phyloP scores from a whole-genome alignment of 2,888 invertebrate genomes.

The Hermodice carunculata region DNA sequence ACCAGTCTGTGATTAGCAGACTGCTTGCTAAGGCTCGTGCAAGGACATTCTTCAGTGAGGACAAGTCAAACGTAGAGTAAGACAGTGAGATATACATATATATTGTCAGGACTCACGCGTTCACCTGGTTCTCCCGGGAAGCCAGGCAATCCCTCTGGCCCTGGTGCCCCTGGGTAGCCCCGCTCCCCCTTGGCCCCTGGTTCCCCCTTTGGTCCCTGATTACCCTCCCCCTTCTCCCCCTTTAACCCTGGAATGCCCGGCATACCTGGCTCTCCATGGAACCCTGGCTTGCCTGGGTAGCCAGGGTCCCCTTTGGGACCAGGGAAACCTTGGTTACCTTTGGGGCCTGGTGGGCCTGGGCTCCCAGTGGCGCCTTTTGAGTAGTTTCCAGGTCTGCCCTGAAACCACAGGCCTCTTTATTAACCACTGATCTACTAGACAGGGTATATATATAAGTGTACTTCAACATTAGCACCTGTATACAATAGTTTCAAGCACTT shows the following conservation, averaged over 20 bases:
- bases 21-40: too few species aligned
- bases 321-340: conserved; percentile 32
- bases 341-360: conserved; percentile 30
- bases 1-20: too few species aligned
- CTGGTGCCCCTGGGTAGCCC: conserved; percentile 9
- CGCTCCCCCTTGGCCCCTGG: conserved; percentile 74
- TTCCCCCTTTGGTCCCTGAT: conserved; percentile 87
- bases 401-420: conserved; percentile 12
- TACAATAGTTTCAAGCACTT: too few species aligned
- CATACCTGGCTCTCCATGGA: conserved; percentile 42
- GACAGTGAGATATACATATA: too few species aligned
- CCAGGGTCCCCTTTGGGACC: conserved; percentile 50
- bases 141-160: conserved; percentile 23
- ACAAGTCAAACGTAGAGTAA: too few species aligned
- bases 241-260: conserved; percentile 84
- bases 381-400: conserved; percentile 7
- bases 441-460: too few species aligned
- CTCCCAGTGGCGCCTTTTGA: conserved; percentile 37
- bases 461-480: too few species aligned
- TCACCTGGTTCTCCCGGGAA: conserved; percentile 20
- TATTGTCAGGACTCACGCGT: neutral
- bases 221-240: conserved; percentile 78
- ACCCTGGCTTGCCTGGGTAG: conserved; percentile 74
- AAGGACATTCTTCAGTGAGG: too few species aligned
- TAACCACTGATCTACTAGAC: too few species aligned